Percentiles rank a stretch among this genome's conserved stretches.
Evolutionary conservation across 2,113 vertebrate genomes (phyloP).

Genomic region (Meles meles): DNA sequence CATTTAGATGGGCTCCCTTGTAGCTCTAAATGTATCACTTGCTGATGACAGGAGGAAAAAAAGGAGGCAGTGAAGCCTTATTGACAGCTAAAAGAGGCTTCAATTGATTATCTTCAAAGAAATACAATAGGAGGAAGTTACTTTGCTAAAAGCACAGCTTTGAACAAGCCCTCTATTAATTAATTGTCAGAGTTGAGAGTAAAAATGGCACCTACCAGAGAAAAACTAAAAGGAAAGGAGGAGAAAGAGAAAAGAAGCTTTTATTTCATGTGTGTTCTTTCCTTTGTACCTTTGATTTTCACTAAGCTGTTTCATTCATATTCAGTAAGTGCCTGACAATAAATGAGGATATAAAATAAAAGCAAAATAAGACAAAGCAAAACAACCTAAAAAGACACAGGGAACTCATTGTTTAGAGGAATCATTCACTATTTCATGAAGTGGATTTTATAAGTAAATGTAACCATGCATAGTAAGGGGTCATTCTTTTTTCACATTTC

Average conservation of each 20-base stretch:
- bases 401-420: not conserved
- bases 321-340: not conserved
- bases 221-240: not conserved
- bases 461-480: not conserved
- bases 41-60: slow-evolving; percentile 54
- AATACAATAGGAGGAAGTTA: slow-evolving; percentile 77
- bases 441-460: not conserved
- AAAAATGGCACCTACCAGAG: slow-evolving; percentile 63
- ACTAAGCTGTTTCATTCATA: not conserved
- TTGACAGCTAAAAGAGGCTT: slow-evolving; percentile 73
- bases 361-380: not conserved
- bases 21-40: slow-evolving; percentile 56
- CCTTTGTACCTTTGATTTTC: not conserved
- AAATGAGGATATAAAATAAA: not conserved
- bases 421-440: not conserved
- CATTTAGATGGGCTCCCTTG: slow-evolving; percentile 57
- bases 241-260: not conserved
- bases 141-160: slow-evolving; percentile 69
- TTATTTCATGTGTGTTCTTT: not conserved
- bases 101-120: slow-evolving; percentile 82
- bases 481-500: not conserved
- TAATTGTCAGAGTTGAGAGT: slow-evolving; percentile 80
- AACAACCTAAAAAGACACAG: not conserved
- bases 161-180: slow-evolving; percentile 82
- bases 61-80: slow-evolving; percentile 73